Evolutionary conservation across 2,888 invertebrate species (phyloP).

Genomic region (Tipula vernalis): DNA sequence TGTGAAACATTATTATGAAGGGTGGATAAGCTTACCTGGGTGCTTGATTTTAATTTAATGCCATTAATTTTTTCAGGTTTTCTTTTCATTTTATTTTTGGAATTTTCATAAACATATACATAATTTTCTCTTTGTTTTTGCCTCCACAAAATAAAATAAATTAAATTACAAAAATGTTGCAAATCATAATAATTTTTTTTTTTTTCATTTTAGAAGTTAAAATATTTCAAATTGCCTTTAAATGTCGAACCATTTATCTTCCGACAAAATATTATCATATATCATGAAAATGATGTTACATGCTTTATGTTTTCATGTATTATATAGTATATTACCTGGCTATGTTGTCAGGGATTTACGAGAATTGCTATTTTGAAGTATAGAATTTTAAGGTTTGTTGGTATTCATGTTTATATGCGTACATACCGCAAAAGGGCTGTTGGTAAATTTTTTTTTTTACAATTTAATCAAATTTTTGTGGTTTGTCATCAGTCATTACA

Average conservation of each 20-base stretch:
- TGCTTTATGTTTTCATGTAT: background rate
- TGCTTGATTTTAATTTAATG: background rate
- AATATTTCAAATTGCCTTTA: background rate
- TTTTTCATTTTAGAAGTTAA: background rate
- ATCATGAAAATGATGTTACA: background rate
- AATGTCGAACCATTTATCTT: background rate
- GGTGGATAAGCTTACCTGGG: background rate
- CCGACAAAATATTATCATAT: background rate
- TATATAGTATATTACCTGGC: background rate
- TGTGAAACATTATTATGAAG: background rate
- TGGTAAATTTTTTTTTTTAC: background rate
- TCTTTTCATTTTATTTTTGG: background rate
- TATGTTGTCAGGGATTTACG: background rate
- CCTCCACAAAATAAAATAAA: background rate
- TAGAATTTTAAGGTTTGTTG: background rate
- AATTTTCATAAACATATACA: background rate
- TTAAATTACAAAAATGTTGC: background rate
- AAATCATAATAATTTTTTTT: background rate
- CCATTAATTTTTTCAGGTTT: background rate
- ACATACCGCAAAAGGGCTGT: background rate
- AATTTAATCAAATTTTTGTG: background rate
- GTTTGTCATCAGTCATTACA: background rate
- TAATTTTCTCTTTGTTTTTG: background rate
- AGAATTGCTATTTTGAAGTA: background rate
- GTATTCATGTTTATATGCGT: background rate